Evolutionary conservation across 1,140 invertebrate species (phyloP).

Genomic region (Cotesia chilonis): DNA sequence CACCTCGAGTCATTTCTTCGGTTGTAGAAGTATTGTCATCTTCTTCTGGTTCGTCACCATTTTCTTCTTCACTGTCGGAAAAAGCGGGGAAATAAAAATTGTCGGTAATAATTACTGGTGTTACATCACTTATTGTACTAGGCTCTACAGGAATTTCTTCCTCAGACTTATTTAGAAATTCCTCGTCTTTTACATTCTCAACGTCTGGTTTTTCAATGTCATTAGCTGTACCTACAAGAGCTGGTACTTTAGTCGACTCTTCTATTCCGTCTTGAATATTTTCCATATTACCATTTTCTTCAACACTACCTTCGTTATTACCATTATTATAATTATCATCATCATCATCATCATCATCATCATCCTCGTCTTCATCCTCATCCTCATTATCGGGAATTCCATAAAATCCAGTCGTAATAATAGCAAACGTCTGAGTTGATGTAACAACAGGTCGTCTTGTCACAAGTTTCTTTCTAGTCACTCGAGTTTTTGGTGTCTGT

Average conservation of each 20-base stretch:
- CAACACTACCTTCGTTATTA: conserved; percentile 41
- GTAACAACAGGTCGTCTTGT: conserved; percentile 54
- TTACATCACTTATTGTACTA: conserved; percentile 30
- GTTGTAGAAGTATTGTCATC: conserved; percentile 30
- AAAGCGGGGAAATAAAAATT: conserved; percentile 59
- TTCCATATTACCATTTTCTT: conserved; percentile 21
- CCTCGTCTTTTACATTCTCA: conserved; percentile 31
- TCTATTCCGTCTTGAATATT: conserved; percentile 9
- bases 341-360: conserved; percentile 36
- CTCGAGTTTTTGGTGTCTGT: conserved; percentile 44
- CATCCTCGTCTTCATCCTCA: conserved; percentile 47
- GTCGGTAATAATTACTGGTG: conserved; percentile 62
- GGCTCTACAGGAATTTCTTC: conserved; percentile 22
- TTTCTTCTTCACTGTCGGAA: conserved; percentile 41
- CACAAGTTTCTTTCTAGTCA: conserved; percentile 60
- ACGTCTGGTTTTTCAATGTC: conserved; percentile 46
- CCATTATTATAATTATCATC: conserved; percentile 45
- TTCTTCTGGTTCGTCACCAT: conserved; percentile 38
- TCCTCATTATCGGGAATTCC: conserved; percentile 48
- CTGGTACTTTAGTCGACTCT: conserved; percentile 14
- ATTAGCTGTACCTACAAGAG: conserved; percentile 31
- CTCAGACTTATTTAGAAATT: conserved; percentile 22
- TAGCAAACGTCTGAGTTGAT: conserved; percentile 54
- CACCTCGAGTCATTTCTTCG: neutral
- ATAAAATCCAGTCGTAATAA: conserved; percentile 63